Evolutionary conservation across 2,797 vertebrate genomes (phyloP), one percentile per base, ranked within the genome.

Genomic region (Dromococcyx pavoninus): DNA sequence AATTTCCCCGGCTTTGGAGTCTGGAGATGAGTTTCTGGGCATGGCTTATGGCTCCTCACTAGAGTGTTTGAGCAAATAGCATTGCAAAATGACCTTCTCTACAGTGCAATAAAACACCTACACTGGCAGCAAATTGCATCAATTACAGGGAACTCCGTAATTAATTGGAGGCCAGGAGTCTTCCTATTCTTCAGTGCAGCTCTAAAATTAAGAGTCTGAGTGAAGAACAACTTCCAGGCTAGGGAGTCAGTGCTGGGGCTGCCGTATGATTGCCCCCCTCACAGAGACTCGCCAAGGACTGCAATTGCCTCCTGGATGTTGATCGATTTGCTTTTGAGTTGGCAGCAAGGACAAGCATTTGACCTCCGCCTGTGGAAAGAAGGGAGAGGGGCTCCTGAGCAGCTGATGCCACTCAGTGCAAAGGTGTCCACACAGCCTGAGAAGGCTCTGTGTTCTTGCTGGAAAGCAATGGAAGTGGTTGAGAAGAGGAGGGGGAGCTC

Each of bases 111-210:
- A 48, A 66, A 66, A 65, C 53, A 89, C 82, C 66, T 11, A 86
- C 35, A 13, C 13, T 30, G 69, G 88, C 73, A 75, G 79, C 30
- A 94, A 94, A 89, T 93, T 84, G 57, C 76, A 76, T 74, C 94
- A 91, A 61, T 93, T 95, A 86, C 32, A 14, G 65, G 41, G 37
- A 86, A 80, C 77, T 80, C 76, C 53, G 86, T 80, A 93, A 88
- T 94, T 93, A 94, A 93, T 93, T 93, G 93, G 79, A 61, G 86
- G 28, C 44, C 3, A 2, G 18, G 76, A 71, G 61, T 64, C 79
- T 91, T 91, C 93, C 58, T 37, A 61, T 48, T 75, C 53, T 66
- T 86, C 62, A 44, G 32, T 39, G 50, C 41, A 65, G 54, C 41
- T 75, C 88, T 69, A 39, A 86, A 90, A 90, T 93, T 65, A 90